These are phyloP conservation scores for Hormaphis cornu DNA, from an alignment of 1,140 invertebrate genomes.

Conservation along the genomic window DNA sequence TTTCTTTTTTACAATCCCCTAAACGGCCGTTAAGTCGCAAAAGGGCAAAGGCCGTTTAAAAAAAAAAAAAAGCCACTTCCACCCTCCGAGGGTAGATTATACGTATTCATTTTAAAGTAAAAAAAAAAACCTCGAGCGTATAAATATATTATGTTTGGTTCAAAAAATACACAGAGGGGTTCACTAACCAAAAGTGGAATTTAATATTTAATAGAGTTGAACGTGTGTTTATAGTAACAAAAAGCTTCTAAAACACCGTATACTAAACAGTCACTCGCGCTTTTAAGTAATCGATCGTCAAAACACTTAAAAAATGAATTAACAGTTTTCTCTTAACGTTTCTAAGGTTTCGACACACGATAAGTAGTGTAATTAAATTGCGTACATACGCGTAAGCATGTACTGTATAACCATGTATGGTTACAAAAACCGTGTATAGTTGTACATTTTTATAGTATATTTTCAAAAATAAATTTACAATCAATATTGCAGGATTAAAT, in stretches of 20 bases:
- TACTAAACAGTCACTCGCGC: not conserved
- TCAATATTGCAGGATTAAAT: no score
- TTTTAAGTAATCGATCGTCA: constrained; percentile 3
- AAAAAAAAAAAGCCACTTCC: constrained; percentile 16
- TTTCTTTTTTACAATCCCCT: constrained; percentile 29
- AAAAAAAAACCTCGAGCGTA: constrained; percentile 1
- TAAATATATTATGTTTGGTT: constrained; percentile 29
- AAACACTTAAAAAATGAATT: constrained; percentile 18
- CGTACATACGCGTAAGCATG: no score
- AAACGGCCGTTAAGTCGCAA: constrained; percentile 31
- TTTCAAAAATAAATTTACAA: no score
- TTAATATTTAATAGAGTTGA: constrained; percentile 30
- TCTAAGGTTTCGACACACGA: no score
- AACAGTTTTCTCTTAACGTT: not conserved
- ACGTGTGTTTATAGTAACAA: constrained; percentile 11
- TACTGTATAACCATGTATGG: no score
- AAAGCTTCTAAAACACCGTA: not conserved
- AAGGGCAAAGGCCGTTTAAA: constrained; percentile 25
- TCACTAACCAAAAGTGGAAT: constrained; percentile 28
- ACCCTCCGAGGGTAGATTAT: constrained; percentile 23
- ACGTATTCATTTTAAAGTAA: constrained; percentile 31
- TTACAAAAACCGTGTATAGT: no score
- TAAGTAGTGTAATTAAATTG: no score
- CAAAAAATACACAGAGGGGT: constrained; percentile 8
- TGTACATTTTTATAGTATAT: no score